Conservation (phyloP, 2,888 invertebrate genomes). For the Cataglyphis livida region DNA sequence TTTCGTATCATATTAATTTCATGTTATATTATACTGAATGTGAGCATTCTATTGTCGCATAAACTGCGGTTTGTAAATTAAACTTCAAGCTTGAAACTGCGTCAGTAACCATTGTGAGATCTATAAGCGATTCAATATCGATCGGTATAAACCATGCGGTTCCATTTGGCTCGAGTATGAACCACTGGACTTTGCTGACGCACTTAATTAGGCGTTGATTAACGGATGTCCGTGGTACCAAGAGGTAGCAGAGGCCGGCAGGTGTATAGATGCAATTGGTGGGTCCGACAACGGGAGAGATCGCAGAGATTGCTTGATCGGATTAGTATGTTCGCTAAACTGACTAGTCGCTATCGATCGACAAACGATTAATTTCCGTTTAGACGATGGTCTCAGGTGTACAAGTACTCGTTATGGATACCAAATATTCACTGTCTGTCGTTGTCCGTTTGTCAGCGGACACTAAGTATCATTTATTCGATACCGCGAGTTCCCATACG, state of each 20-base stretch:
- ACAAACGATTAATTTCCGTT: constrained; percentile 77
- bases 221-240: constrained; percentile 75
- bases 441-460: constrained; percentile 28
- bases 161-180: constrained; percentile 35
- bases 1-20: background rate
- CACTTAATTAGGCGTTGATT: constrained; percentile 80
- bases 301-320: constrained; percentile 75
- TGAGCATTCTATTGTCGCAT: background rate
- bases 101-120: background rate
- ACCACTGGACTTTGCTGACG: constrained; percentile 75
- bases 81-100: background rate
- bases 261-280: constrained; percentile 75
- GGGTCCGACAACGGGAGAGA: constrained; percentile 59
- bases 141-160: constrained; percentile 21
- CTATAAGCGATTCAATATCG: constrained; percentile 19
- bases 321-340: constrained; percentile 75
- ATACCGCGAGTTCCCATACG: background rate
- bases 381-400: constrained; percentile 71
- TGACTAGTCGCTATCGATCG: constrained; percentile 72
- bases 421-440: constrained; percentile 51
- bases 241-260: constrained; percentile 60
- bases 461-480: constrained; percentile 26
- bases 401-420: constrained; percentile 51
- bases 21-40: background rate
- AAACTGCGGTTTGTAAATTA: background rate